A percentile compares a stretch with the other conserved stretches of the same genome.
Evolutionary conservation across 2,797 vertebrate species (phyloP).

Genomic region (Kryptopterus vitreolus): DNA sequence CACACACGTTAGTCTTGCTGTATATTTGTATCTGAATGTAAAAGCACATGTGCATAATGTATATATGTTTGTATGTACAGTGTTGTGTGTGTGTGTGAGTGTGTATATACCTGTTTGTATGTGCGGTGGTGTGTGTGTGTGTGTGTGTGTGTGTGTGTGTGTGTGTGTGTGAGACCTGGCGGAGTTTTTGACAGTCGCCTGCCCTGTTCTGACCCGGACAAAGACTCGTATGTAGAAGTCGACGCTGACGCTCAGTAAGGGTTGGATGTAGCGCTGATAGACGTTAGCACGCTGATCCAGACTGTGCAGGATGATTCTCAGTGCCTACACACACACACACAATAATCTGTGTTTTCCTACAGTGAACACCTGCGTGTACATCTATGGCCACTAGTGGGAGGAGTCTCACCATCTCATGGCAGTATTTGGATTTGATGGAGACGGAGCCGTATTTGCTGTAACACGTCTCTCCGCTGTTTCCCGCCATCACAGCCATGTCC

Average conservation of each 20-base stretch:
- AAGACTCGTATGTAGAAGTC: constrained; percentile 93
- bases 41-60: background rate
- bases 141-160: constrained; percentile 5
- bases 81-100: background rate
- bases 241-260: constrained; percentile 83
- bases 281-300: constrained; percentile 84
- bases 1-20: background rate
- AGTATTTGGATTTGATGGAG: constrained; percentile 88
- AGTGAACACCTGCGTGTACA: background rate
- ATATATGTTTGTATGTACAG: too few species aligned
- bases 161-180: constrained; percentile 75
- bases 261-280: constrained; percentile 87
- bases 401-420: constrained; percentile 89
- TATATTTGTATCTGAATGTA: background rate
- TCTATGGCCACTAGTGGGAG: background rate
- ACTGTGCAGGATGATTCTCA: constrained; percentile 88
- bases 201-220: constrained; percentile 83
- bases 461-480: constrained; percentile 87
- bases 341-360: too few species aligned
- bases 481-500: constrained; percentile 92
- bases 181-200: constrained; percentile 86
- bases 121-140: background rate
- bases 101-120: background rate
- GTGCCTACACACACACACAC: constrained; percentile 71
- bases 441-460: constrained; percentile 91